Conservation (phyloP, 1,140 invertebrate genomes). For the Nautilus pompilius region DNA sequence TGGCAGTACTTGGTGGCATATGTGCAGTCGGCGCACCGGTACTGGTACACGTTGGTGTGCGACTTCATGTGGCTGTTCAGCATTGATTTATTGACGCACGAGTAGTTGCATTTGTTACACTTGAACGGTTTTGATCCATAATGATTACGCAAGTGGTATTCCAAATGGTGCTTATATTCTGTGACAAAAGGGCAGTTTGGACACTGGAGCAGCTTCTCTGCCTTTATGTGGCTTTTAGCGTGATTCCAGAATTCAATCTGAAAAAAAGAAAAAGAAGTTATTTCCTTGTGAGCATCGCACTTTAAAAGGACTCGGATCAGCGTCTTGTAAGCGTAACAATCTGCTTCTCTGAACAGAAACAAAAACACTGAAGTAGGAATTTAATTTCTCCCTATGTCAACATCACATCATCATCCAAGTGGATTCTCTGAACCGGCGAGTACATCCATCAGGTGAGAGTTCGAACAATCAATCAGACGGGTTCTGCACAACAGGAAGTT, state of each 20-base stretch:
- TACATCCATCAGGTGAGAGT: too few relatives aligned
- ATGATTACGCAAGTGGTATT: conserved; percentile 94
- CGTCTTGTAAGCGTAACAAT: too few relatives aligned
- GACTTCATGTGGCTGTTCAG: conserved; percentile 97
- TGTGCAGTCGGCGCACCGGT: conserved; percentile 89
- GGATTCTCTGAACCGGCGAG: too few relatives aligned
- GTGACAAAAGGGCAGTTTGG: conserved; percentile 94
- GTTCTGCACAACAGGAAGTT: too few relatives aligned
- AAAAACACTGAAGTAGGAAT: too few relatives aligned
- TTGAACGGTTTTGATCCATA: conserved; percentile 95
- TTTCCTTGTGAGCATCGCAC: too few relatives aligned
- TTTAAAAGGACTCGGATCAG: too few relatives aligned
- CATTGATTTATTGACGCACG: conserved; percentile 99
- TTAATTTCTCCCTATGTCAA: too few relatives aligned
- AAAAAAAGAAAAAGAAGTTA: conserved; percentile 12
- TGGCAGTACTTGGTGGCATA: conserved; percentile 99
- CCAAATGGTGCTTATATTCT: conserved; percentile 97
- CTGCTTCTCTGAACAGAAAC: too few relatives aligned
- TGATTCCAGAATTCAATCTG: conserved; percentile 88
- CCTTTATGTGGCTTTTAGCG: conserved; percentile 80
- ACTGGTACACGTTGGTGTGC: conserved; percentile 95
- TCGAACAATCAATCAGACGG: too few relatives aligned
- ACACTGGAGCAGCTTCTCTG: conserved; percentile 87
- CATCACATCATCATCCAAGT: too few relatives aligned
- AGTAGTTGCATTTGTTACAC: conserved; percentile 70